Evolutionary conservation across 2,888 invertebrate genomes (phyloP).

Genomic region (Drymonia ruficornis): DNA sequence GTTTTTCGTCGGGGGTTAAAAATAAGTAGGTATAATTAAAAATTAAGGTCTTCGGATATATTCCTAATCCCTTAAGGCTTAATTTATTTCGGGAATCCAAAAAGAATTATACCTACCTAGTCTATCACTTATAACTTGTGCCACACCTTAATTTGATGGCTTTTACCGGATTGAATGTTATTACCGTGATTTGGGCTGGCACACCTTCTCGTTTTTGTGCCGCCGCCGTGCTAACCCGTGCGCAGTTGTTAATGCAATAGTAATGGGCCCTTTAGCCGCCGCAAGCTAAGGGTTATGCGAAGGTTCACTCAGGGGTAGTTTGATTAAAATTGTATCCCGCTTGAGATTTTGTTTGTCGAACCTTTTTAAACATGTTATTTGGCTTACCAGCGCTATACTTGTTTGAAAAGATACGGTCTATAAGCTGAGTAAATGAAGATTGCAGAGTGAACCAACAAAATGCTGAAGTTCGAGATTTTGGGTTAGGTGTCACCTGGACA

Average conservation of each 20-base stretch:
- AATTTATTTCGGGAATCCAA: no score
- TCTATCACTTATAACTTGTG: slow-evolving; percentile 18
- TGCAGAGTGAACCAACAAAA: no score
- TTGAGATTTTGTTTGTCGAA: slow-evolving; percentile 7
- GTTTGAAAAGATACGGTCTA: no score
- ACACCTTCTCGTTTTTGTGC: slow-evolving; percentile 40
- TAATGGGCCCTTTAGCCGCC: slow-evolving; percentile 21
- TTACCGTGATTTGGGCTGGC: slow-evolving; percentile 55
- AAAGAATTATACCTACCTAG: no score
- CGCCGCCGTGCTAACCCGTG: slow-evolving; percentile 6
- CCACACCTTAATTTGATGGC: slow-evolving; percentile 52
- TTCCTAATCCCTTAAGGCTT: no score
- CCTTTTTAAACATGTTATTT: background rate
- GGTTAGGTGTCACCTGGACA: no score
- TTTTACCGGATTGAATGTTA: slow-evolving; percentile 65
- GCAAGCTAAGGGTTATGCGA: slow-evolving; percentile 11
- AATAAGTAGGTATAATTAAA: no score
- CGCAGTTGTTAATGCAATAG: slow-evolving; percentile 25
- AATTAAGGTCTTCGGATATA: no score
- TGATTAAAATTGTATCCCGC: background rate
- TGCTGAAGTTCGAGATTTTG: no score
- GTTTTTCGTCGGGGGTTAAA: no score
- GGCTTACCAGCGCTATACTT: no score
- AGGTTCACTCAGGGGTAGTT: background rate
- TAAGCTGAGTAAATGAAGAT: no score